Conservation (phyloP, 2,797 vertebrate genomes). For the Thamnophis elegans region DNA sequence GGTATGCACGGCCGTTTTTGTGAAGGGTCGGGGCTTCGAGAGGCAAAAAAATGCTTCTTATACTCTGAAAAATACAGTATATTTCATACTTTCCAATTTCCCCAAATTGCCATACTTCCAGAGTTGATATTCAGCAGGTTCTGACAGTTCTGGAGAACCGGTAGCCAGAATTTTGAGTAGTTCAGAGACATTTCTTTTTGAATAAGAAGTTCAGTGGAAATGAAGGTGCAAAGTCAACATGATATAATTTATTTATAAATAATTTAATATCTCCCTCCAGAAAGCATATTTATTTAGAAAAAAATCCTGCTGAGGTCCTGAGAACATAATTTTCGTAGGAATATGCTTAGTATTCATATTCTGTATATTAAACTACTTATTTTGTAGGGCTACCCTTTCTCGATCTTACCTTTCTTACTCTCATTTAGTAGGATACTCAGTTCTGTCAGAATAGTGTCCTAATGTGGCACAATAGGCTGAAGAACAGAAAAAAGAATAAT, state of each 20-base stretch:
- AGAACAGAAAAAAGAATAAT: neutral
- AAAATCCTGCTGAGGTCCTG: neutral
- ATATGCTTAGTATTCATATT: neutral
- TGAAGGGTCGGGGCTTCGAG: no score
- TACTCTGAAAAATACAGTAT: neutral
- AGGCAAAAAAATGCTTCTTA: no score
- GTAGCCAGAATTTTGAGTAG: no score
- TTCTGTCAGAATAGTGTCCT: neutral
- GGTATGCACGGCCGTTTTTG: no score
- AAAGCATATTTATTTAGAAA: neutral
- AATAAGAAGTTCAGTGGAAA: slow-evolving; percentile 1
- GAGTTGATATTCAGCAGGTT: no score
- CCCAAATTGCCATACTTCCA: no score
- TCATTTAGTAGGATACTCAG: neutral
- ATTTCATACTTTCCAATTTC: neutral
- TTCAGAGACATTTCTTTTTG: neutral
- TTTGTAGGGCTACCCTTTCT: neutral
- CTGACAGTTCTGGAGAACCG: no score
- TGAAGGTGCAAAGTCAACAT: slow-evolving; percentile 6
- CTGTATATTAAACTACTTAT: neutral
- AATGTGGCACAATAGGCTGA: neutral
- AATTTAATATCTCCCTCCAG: neutral
- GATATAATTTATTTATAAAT: neutral
- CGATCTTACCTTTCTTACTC: neutral
- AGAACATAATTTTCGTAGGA: neutral